A percentile compares a stretch with the other conserved stretches of the same genome.
These are phyloP conservation scores for Agrilus mali DNA, from an alignment of 2,888 invertebrate genomes.

Conservation along the genomic window DNA sequence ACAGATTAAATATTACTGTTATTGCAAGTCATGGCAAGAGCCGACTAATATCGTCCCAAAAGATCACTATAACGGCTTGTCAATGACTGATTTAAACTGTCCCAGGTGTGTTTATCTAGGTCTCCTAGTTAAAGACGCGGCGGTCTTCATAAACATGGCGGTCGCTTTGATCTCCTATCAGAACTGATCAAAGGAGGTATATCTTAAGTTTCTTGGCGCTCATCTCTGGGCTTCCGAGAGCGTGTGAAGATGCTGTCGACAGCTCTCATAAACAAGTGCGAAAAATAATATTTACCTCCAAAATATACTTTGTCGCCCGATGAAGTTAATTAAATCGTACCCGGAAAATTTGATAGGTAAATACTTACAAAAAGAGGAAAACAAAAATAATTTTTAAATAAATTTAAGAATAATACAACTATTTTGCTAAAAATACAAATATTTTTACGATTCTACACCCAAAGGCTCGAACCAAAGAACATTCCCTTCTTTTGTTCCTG, in stretches of 20 bases:
- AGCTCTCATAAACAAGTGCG: conserved; percentile 24
- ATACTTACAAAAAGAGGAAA: no score
- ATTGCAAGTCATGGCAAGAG: conserved; percentile 8
- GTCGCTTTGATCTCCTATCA: conserved; percentile 24
- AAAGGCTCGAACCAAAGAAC: no score
- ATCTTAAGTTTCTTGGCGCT: conserved; percentile 12
- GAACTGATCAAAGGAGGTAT: conserved; percentile 17
- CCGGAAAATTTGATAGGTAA: neutral
- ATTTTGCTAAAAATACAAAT: no score
- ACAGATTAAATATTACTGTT: conserved; percentile 11
- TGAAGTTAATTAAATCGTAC: neutral
- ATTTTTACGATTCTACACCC: no score
- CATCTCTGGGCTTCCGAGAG: conserved; percentile 9
- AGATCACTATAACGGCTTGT: conserved; percentile 23
- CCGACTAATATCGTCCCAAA: neutral
- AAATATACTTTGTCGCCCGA: neutral
- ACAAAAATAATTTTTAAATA: no score
- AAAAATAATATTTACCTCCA: conserved; percentile 28
- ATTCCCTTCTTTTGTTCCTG: no score
- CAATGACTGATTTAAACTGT: conserved; percentile 30
- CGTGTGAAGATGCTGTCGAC: conserved; percentile 13
- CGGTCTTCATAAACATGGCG: conserved; percentile 27
- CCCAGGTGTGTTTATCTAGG: conserved; percentile 34
- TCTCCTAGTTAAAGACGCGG: conserved; percentile 18
- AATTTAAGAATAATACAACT: no score